Evolutionary conservation across 2,113 vertebrate species (phyloP), one percentile per base, ranked within the genome.

Genomic region (Protomyctophum bolini): DNA sequence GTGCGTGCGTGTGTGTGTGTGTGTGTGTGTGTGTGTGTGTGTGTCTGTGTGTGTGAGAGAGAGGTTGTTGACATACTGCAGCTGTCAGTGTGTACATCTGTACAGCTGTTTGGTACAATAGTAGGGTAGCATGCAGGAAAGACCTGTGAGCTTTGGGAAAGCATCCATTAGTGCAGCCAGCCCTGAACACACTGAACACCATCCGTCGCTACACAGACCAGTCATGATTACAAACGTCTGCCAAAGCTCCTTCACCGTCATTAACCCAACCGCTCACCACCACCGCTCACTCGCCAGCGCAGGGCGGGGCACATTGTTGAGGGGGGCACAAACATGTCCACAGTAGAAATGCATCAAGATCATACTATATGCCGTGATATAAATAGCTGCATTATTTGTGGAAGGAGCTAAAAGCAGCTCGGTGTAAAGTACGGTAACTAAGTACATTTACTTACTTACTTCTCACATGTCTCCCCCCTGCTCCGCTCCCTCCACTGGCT

Each of bases 21-120:
- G 33, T 41, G 58, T 60, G 28, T 41, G 29, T 60, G 29, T 60
- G 29, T 33, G 58, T 45, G 28, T 12, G 58, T 33, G 15, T 58
- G 57, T 58, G 21, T 9, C 9, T 58, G 6, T 7, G 57, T 33
- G 57, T 10, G 57, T 58, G 57, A 6, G 21, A 8, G 7, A 58
- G 21, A 21, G 9, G 33, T 58, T 41, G 21, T 21, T 29, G 55
- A 69, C 61, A 73, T 58, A 41, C 56, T 74, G 76, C 73, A 58
- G 73, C 75, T 70, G 77, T 70, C 33, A 47, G 63, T 49, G 49
- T 6, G 5, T 57, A 56, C 54, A 47, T 41, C 33, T 41, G 55
- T 46, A 60, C 61, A 73, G 81, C 82, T 79, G 72, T 69, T 59
- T 66, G 28, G 50, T 49, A n/a, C n/a, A n/a, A n/a, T n/a, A 63